phyloP scores from a whole-genome alignment of 2,888 invertebrate species.

The Lithophane ornitopus region DNA sequence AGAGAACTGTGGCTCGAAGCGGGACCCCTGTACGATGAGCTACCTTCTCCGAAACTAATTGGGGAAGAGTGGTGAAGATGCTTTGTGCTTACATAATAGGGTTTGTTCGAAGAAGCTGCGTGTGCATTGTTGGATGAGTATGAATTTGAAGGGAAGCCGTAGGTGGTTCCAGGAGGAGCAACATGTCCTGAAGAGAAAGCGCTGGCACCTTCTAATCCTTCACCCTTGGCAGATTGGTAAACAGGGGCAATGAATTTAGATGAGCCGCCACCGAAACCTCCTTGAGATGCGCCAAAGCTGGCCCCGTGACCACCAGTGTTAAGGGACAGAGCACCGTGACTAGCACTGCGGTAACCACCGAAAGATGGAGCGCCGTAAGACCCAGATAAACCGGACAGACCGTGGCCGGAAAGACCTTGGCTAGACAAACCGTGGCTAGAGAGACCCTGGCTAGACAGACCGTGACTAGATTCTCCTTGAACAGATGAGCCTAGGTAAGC shows the following conservation, averaged over 20 bases:
- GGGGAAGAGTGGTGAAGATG: slow-evolving; percentile 74
- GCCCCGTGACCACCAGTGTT: slow-evolving; percentile 62
- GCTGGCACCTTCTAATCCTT: slow-evolving; percentile 79
- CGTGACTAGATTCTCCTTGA: slow-evolving; percentile 79
- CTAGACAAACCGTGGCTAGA: slow-evolving; percentile 74
- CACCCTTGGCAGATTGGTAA: slow-evolving; percentile 79
- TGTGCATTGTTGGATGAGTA: slow-evolving; percentile 77
- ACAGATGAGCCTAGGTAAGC: slow-evolving; percentile 85
- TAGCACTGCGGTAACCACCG: slow-evolving; percentile 70
- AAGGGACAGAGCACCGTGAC: slow-evolving; percentile 68
- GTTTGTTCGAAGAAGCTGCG: slow-evolving; percentile 80
- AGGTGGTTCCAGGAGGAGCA: slow-evolving; percentile 80
- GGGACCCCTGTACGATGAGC: slow-evolving; percentile 81
- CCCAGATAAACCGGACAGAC: slow-evolving; percentile 76
- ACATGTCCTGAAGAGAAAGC: slow-evolving; percentile 82
- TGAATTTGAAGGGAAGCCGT: slow-evolving; percentile 79
- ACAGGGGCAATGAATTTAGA: slow-evolving; percentile 79
- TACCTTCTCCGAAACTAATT: slow-evolving; percentile 78
- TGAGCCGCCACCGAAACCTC: slow-evolving; percentile 78
- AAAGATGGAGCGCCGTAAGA: slow-evolving; percentile 79
- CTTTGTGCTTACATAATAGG: slow-evolving; percentile 80
- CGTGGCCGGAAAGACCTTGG: slow-evolving; percentile 70
- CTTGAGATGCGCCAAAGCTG: slow-evolving; percentile 77
- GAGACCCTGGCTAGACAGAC: slow-evolving; percentile 76
- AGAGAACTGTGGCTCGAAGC: slow-evolving; percentile 77